These are phyloP conservation scores for Stegana nigrithorax DNA, from an alignment of 2,888 invertebrate species.

Conservation along the genomic window DNA sequence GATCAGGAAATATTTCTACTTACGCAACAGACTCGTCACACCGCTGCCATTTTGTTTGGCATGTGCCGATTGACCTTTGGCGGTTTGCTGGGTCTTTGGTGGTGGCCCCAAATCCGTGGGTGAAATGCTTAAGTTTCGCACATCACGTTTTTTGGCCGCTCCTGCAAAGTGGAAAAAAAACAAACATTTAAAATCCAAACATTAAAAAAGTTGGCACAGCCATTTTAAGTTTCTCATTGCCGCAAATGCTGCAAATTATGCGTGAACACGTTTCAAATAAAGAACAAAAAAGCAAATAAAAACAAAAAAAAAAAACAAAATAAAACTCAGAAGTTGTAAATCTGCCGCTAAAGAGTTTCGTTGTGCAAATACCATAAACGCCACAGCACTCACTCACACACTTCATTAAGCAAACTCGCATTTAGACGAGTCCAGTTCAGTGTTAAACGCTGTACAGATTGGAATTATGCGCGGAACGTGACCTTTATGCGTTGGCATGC, in stretches of 20 bases:
- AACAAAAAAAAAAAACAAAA: background rate
- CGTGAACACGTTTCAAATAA: constrained; percentile 42
- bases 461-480: constrained; percentile 29
- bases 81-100: constrained; percentile 67
- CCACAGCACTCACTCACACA: background rate
- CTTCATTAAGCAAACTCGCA: constrained; percentile 7
- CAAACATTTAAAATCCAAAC: constrained; percentile 2
- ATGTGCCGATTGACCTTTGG: constrained; percentile 63
- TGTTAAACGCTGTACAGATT: background rate
- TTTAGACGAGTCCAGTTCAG: background rate
- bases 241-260: constrained; percentile 47
- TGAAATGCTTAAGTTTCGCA: constrained; percentile 68
- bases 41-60: constrained; percentile 53
- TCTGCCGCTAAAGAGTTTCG: no score
- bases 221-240: background rate
- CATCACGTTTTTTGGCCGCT: constrained; percentile 69
- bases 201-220: background rate
- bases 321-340: no score
- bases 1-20: no score
- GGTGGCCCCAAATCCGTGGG: constrained; percentile 69
- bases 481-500: constrained; percentile 3
- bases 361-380: background rate
- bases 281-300: background rate
- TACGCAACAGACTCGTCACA: constrained; percentile 61
- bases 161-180: constrained; percentile 51